These are phyloP conservation scores for Glaucidium brasilianum DNA, from an alignment of 2,113 vertebrate species.

Conservation along the genomic window DNA sequence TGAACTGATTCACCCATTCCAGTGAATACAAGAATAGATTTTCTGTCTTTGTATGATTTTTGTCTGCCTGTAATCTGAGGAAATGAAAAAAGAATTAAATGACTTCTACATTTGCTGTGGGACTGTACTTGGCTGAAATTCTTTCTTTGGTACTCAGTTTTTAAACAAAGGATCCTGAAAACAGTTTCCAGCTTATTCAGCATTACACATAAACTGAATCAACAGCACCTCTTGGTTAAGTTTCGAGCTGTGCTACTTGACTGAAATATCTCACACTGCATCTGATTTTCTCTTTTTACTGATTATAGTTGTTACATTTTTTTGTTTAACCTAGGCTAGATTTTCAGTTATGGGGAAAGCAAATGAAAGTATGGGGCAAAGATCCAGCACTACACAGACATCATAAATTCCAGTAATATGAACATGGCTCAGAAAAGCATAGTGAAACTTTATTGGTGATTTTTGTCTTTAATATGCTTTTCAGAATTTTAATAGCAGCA, in stretches of 20 bases:
- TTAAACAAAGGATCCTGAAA: conserved; percentile 13
- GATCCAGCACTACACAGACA: neutral
- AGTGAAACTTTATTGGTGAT: neutral
- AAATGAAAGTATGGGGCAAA: neutral
- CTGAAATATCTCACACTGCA: neutral
- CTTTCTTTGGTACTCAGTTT: conserved; percentile 9
- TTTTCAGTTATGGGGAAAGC: neutral
- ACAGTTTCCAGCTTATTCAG: neutral
- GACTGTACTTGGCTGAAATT: conserved; percentile 21
- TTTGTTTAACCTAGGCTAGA: neutral
- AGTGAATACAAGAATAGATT: conserved; percentile 13
- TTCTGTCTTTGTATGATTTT: neutral
- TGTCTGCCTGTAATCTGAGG: conserved; percentile 1
- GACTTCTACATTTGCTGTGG: neutral
- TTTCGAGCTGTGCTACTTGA: neutral
- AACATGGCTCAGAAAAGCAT: neutral
- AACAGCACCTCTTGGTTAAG: neutral
- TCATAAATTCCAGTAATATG: neutral
- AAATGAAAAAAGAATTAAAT: conserved; percentile 29
- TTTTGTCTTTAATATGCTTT: neutral
- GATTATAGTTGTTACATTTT: neutral
- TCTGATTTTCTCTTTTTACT: neutral
- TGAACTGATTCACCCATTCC: conserved; percentile 17
- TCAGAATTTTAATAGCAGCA: neutral
- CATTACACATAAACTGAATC: neutral